These are phyloP conservation scores for Amorpha juglandis DNA, from an alignment of 2,888 invertebrate genomes.

Conservation along the genomic window DNA sequence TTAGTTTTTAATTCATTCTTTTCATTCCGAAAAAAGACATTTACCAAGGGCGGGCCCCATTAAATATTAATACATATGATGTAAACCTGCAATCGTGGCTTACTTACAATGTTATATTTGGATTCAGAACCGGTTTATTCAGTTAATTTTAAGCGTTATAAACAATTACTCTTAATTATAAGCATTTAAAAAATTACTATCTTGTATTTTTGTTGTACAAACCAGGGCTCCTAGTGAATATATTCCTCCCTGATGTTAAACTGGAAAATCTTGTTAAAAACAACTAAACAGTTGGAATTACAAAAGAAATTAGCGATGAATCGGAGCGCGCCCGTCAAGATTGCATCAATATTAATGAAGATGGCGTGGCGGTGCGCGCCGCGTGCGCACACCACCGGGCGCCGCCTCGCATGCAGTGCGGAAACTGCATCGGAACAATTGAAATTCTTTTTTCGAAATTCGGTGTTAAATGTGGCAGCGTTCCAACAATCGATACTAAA, in stretches of 20 bases:
- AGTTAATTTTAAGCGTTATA: no score
- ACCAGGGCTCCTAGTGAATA: not conserved
- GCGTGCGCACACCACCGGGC: conserved; percentile 60
- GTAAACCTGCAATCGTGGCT: no score
- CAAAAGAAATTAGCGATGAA: conserved; percentile 70
- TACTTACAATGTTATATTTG: no score
- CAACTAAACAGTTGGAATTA: conserved; percentile 56
- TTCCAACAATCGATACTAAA: conserved; percentile 20
- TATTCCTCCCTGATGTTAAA: conserved; percentile 31
- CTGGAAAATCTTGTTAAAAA: conserved; percentile 40
- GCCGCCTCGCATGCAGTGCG: conserved; percentile 70
- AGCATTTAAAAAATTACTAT: no score
- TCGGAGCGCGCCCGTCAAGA: conserved; percentile 74
- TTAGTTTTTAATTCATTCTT: no score
- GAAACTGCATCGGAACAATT: conserved; percentile 50
- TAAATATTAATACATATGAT: no score
- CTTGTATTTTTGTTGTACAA: conserved; percentile 8
- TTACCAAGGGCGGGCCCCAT: no score
- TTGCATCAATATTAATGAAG: conserved; percentile 81
- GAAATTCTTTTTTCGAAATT: conserved; percentile 44
- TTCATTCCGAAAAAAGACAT: no score
- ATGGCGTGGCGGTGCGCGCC: conserved; percentile 54
- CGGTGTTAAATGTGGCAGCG: conserved; percentile 35
- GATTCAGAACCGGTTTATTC: no score
- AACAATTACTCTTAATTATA: no score